Percentiles rank a stretch among this genome's conserved stretches.
phyloP scores from a whole-genome alignment of 2,113 vertebrate genomes.

The Antigone vipio region DNA sequence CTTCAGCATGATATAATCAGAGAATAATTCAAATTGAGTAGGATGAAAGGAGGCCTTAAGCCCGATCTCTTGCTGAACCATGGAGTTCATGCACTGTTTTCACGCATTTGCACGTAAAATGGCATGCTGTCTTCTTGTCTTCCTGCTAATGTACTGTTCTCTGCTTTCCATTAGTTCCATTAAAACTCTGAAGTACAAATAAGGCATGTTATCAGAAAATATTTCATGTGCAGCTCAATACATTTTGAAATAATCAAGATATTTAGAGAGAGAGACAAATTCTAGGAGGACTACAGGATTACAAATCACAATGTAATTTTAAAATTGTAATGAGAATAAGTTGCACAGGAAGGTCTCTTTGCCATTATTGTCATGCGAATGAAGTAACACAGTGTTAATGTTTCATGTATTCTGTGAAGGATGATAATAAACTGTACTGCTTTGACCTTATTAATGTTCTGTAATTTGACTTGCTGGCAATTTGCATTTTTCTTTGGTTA shows the following conservation, averaged over 20 bases:
- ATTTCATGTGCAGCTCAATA: not conserved
- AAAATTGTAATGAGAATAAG: slow-evolving; percentile 43
- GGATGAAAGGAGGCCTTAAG: not conserved
- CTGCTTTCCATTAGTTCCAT: not conserved
- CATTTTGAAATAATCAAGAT: slow-evolving; percentile 20
- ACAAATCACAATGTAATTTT: slow-evolving; percentile 42
- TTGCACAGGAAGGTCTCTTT: slow-evolving; percentile 17
- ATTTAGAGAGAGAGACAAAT: slow-evolving; percentile 33
- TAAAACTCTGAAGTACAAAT: not conserved
- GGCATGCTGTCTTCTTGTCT: not conserved
- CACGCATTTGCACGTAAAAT: not conserved
- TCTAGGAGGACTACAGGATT: not conserved
- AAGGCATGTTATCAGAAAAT: not conserved
- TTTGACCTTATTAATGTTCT: slow-evolving; percentile 58
- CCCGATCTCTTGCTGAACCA: not conserved
- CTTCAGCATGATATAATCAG: not conserved
- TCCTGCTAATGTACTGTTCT: not conserved
- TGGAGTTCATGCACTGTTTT: not conserved
- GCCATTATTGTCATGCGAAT: slow-evolving; percentile 32
- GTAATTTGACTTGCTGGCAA: slow-evolving; percentile 39
- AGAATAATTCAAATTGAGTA: not conserved
- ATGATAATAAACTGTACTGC: slow-evolving; percentile 42
- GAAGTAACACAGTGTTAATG: slow-evolving; percentile 19
- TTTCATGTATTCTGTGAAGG: slow-evolving; percentile 29
- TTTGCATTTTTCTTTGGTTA: slow-evolving; percentile 8